Evolutionary conservation across 2,797 vertebrate species (phyloP), one percentile per base, ranked within the genome.

Genomic region (Menidia menidia): DNA sequence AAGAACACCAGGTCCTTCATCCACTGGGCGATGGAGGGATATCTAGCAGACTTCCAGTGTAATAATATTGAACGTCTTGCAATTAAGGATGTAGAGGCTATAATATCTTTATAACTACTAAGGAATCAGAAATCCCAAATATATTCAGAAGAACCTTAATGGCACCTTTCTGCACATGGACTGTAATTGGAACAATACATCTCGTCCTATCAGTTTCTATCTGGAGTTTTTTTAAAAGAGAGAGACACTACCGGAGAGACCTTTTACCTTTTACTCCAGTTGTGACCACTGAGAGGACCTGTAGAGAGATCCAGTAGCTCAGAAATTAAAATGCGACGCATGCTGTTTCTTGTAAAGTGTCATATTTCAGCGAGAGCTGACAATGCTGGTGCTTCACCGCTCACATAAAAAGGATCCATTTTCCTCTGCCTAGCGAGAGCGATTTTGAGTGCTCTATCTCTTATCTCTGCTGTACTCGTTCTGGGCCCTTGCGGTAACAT

Each of bases 131-230:
- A 25, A 25, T 25, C 25, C 25, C 25, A 25, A 25, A 25, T 25
- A 90, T 88, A 84, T 84, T 87, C 81, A 80, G 60, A 41, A 41
- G 64, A 64, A 68, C 79, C 79, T 83, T 90, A 91, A 89, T 85
- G 85, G 82, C 77, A 77, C 80, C 81, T 86, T 73, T 78, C 80
- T 32, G 57, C 82, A 84, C 25, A 11, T 33, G 57, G 68, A 44
- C 67, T 58, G 67, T 87, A 90, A 91, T 84, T 81, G 83, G 76
- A 51, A 41, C 71, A 60, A 77, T 91, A 85, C 73, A 88, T 92
- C 85, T 86, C 73, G 31, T 45, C 68, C 63, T 81, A 88, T 88
- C 86, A 75, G 31, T 88, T 90, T 77, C 80, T 84, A 85, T 75
- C 70, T 75, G 47, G 55, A 63, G 78, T 51, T 25, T 25, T 25